Evolutionary conservation across 2,888 invertebrate species (phyloP).

Genomic region (Pseudoips prasinana): DNA sequence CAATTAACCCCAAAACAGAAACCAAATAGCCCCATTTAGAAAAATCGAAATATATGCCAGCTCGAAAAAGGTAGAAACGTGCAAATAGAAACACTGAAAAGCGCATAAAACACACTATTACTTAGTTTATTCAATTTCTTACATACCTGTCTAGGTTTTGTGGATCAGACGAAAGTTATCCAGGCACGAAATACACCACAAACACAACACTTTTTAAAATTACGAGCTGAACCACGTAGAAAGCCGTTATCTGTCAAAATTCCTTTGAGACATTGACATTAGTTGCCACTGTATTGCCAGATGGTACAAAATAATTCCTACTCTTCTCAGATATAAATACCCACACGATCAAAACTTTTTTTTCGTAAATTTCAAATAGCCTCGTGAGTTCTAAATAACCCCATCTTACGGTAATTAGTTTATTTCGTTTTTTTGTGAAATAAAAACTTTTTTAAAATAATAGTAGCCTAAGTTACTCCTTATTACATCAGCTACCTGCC

Average conservation of each 20-base stretch:
- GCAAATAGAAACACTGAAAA: neutral
- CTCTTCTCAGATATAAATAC: constrained; percentile 1
- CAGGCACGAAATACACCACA: too few relatives aligned
- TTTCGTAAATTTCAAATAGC: constrained; percentile 1
- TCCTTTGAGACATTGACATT: neutral
- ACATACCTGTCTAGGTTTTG: too few relatives aligned
- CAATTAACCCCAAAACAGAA: too few relatives aligned
- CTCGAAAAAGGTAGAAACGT: neutral
- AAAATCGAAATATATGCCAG: neutral
- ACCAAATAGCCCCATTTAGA: constrained; percentile 1
- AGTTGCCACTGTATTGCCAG: constrained; percentile 1
- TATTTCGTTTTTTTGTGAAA: too few relatives aligned
- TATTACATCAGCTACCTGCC: too few relatives aligned
- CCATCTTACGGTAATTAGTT: too few relatives aligned
- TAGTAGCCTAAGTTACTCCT: too few relatives aligned
- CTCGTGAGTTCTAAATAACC: too few relatives aligned
- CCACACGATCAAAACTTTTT: constrained; percentile 1
- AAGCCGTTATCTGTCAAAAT: neutral
- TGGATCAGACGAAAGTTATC: too few relatives aligned
- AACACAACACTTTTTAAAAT: too few relatives aligned
- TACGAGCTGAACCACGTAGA: too few relatives aligned
- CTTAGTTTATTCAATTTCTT: neutral
- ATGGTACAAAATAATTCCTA: neutral
- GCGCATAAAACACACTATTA: constrained; percentile 1
- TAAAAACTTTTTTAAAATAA: too few relatives aligned